Conservation (phyloP, 2,888 invertebrate species). For the Mamestra brassicae region DNA sequence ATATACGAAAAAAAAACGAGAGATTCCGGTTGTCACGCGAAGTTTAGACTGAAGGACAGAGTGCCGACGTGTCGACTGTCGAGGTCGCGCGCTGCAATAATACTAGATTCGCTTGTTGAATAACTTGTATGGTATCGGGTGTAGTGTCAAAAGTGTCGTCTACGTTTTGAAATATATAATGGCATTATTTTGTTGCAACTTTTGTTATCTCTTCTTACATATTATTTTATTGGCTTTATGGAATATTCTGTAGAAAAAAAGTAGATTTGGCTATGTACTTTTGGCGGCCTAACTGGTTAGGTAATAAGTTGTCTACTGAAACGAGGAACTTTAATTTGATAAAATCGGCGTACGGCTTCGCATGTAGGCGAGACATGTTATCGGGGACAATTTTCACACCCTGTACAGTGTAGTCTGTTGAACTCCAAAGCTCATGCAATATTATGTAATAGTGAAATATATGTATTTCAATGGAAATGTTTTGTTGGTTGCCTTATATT, state of each 20-base stretch:
- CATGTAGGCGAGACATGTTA: not conserved
- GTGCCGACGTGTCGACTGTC: constrained; percentile 5
- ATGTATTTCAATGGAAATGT: constrained; percentile 3
- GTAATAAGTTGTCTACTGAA: not conserved
- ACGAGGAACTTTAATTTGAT: not conserved
- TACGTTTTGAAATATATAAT: not conserved
- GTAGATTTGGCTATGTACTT: no score
- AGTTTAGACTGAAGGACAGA: constrained; percentile 12
- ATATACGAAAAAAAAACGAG: not conserved
- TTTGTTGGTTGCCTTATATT: not conserved
- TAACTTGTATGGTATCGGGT: not conserved
- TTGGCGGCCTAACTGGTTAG: no score
- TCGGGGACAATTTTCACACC: not conserved
- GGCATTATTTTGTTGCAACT: not conserved
- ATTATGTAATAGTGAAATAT: constrained; percentile 7
- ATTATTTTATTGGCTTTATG: no score
- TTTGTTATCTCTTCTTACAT: not conserved
- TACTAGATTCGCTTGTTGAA: constrained; percentile 16
- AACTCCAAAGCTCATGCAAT: constrained; percentile 12
- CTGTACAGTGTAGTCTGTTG: not conserved
- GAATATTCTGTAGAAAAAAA: not conserved
- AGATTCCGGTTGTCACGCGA: constrained; percentile 11
- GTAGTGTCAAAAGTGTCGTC: constrained; percentile 28
- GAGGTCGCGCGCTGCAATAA: constrained; percentile 24
- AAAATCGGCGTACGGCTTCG: not conserved